Evolutionary conservation across 2,888 invertebrate species (phyloP).

Genomic region (Xestoiulus laeticollis): DNA sequence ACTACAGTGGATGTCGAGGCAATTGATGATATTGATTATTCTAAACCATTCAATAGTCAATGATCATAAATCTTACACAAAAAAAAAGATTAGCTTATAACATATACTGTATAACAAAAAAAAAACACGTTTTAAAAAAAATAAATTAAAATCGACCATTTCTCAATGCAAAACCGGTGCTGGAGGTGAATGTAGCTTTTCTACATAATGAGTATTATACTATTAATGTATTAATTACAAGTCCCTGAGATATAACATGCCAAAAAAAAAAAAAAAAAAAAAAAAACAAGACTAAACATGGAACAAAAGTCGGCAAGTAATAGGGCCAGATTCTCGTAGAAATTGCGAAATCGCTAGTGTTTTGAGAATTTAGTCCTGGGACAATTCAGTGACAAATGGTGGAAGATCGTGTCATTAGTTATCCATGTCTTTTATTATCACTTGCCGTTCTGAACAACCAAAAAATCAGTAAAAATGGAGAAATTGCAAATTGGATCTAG

Average conservation of each 20-base stretch:
- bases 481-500: not conserved
- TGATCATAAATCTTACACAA: slow-evolving; percentile 3
- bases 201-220: slow-evolving; percentile 45
- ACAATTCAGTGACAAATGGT: not conserved
- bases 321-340: not conserved
- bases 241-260: slow-evolving; percentile 48
- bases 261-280: too few relatives aligned
- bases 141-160: slow-evolving; percentile 19
- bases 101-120: not conserved
- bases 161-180: not conserved
- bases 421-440: not conserved
- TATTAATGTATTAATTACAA: slow-evolving; percentile 44
- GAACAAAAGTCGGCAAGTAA: not conserved
- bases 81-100: not conserved
- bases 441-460: not conserved
- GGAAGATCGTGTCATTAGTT: not conserved
- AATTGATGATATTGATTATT: not conserved
- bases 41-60: not conserved
- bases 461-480: not conserved
- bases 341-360: not conserved
- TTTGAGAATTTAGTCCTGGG: slow-evolving; percentile 4
- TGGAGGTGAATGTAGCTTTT: slow-evolving; percentile 22
- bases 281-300: not conserved
- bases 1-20: not conserved
- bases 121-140: not conserved